phyloP scores from a whole-genome alignment of 2,113 vertebrate species.

The Merops nubicus region DNA sequence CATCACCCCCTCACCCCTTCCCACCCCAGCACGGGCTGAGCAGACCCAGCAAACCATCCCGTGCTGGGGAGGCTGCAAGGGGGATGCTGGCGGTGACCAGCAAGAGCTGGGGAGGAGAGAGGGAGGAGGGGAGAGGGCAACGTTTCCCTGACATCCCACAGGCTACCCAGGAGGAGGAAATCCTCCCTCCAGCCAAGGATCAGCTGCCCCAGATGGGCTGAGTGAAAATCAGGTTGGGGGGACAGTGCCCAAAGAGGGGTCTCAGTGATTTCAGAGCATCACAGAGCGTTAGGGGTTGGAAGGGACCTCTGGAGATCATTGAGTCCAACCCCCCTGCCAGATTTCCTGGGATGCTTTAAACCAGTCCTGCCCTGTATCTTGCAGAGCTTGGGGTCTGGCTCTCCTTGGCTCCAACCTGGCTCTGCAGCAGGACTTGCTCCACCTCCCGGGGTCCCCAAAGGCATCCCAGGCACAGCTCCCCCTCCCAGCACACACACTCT shows the following conservation, averaged over 20 bases:
- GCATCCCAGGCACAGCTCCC: not conserved
- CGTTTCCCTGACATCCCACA: not conserved
- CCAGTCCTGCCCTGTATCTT: accelerated
- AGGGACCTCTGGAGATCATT: no score
- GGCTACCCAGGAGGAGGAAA: not conserved
- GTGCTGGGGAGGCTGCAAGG: not conserved
- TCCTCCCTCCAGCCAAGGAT: not conserved
- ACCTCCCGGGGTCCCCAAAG: not conserved
- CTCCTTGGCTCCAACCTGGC: not conserved
- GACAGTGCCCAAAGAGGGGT: no score
- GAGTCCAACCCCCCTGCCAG: no score
- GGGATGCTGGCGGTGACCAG: not conserved
- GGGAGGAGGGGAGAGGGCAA: not conserved
- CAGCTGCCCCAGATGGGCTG: not conserved
- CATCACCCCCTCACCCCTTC: not conserved
- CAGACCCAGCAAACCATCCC: not conserved
- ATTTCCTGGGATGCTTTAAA: not conserved
- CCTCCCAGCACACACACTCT: not conserved
- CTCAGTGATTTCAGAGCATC: no score
- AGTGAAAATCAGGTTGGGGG: not conserved
- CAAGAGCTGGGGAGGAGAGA: not conserved
- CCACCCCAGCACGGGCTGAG: not conserved
- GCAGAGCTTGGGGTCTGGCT: not conserved
- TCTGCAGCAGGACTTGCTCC: not conserved
- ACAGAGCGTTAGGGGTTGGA: no score